Base-by-base conservation (phyloP, 2,888 invertebrate genomes). In the Stenodema calcarata region DNA sequence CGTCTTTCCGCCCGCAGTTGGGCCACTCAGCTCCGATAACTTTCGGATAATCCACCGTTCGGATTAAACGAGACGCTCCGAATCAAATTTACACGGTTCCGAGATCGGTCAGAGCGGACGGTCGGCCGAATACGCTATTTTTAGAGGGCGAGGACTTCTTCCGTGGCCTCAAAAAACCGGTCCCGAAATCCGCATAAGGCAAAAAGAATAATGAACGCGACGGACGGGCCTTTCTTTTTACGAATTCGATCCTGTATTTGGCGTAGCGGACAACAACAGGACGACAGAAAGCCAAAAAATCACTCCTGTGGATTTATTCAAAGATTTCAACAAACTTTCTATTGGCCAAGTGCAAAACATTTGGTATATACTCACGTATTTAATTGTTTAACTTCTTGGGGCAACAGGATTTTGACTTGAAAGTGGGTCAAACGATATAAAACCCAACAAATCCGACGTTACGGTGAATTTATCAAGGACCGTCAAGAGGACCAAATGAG, bases 81-180 rank as follows among this genome's bases (percentile, higher is more conserved):
- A 62, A 23, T 62, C 23, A 23, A 11, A 62, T 62, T 62, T 62
- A n/a, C 23, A 62, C 62, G 23, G 23, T 4, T 23, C 23, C 23
- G 23, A 35, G 62, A 62, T 62, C 23, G 62, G 62, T 62, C 62
- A 62, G 62, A 7, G 62, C 35, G 16, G 41, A 73, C 73, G 30
- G 54, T 11, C 35, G 1, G 73, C 35, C 73, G 18, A 78, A 44
- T 27, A 44, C 42, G n/a, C 47, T 78, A 78, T 78, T 78, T 47
- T 12, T 78, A 78, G 78, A 42, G 16, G 42, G 44, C 78, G 80
- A 47, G 47, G 80, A 80, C 30, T 50, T 80, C 80, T 50, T 80
- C n/a, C 16, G 30, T 30, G 80, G 47, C 80, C 80, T 80, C 54
- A n/a, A 54, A 80, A 30, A 80, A 80, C 80, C 80, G 80, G 80